Evolutionary conservation across 2,888 invertebrate species (phyloP).

Genomic region (Troilus luridus): DNA sequence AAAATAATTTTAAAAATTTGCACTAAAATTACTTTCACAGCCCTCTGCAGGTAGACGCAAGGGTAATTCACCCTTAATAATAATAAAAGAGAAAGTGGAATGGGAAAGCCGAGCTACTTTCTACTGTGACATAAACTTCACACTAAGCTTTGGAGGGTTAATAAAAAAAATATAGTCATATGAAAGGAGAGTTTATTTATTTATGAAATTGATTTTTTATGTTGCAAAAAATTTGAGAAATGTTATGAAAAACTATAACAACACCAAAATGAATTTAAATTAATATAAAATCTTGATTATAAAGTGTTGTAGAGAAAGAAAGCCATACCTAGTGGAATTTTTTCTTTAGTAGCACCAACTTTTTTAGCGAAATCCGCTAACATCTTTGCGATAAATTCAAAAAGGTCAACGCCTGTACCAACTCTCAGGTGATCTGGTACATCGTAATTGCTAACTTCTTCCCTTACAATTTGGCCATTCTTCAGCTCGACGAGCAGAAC

Average conservation of each 20-base stretch:
- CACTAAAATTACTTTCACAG: too few relatives aligned
- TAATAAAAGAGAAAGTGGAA: too few relatives aligned
- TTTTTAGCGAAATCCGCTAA: constrained; percentile 79
- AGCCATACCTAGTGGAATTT: constrained; percentile 77
- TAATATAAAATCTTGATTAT: not conserved
- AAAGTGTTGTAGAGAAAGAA: not conserved
- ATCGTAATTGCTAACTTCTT: constrained; percentile 74
- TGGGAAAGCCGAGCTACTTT: too few relatives aligned
- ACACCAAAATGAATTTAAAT: too few relatives aligned
- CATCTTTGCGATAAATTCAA: constrained; percentile 83
- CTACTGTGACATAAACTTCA: too few relatives aligned
- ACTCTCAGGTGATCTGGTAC: constrained; percentile 74
- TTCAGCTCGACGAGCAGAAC: constrained; percentile 77
- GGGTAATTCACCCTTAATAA: too few relatives aligned
- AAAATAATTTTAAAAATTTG: too few relatives aligned
- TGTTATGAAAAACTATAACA: not conserved
- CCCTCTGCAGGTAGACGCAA: too few relatives aligned
- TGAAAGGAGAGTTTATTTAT: too few relatives aligned
- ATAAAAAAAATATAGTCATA: too few relatives aligned
- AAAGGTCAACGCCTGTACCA: constrained; percentile 78
- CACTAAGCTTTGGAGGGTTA: too few relatives aligned
- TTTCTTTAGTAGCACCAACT: constrained; percentile 74
- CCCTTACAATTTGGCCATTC: constrained; percentile 70
- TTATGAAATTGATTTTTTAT: too few relatives aligned
- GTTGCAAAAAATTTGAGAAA: not conserved